Evolutionary conservation across 2,113 vertebrate genomes (phyloP).

Genomic region (Papio anubis): DNA sequence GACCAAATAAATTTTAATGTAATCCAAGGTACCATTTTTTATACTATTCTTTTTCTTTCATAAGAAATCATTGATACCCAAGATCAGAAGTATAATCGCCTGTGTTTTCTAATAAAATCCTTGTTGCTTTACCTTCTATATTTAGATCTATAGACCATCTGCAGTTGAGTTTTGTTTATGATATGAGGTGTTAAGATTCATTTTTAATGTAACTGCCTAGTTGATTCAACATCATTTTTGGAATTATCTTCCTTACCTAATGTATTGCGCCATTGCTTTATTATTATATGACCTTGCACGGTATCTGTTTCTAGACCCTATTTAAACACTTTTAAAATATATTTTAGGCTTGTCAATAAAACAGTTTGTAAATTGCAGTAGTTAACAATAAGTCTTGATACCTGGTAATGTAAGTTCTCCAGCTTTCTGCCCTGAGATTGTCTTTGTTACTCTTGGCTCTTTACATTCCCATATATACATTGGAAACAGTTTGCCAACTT

Average conservation of each 20-base stretch:
- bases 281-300: neutral
- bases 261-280: neutral
- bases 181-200: neutral
- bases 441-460: neutral
- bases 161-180: neutral
- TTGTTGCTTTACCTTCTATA: neutral
- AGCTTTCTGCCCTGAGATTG: neutral
- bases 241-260: neutral
- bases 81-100: neutral
- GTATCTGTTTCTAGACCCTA: neutral
- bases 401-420: neutral
- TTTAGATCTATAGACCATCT: neutral
- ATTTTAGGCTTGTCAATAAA: neutral
- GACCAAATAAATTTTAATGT: neutral
- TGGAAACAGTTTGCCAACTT: neutral
- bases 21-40: neutral
- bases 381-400: neutral
- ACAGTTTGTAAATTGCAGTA: neutral
- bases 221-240: neutral
- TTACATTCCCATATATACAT: neutral
- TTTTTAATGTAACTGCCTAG: neutral
- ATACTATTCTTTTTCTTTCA: neutral
- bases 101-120: neutral
- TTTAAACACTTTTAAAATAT: neutral
- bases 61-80: neutral